Evolutionary conservation across 2,888 invertebrate genomes (phyloP).

Genomic region (Diarsia mendica): DNA sequence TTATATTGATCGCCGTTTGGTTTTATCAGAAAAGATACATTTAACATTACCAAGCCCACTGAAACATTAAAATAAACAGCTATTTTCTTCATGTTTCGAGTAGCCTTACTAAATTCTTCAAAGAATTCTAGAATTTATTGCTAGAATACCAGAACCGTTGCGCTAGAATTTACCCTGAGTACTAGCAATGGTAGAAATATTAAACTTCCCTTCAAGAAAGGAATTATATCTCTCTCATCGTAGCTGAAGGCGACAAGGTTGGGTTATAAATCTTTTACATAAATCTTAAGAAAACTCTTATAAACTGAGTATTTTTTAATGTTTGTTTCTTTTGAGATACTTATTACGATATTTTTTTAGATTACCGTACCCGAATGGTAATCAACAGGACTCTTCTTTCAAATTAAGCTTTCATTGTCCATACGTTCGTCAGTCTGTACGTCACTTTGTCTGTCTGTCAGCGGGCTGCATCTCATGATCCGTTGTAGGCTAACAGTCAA

Average conservation of each 20-base stretch:
- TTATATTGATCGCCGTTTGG: background rate
- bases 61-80: slow-evolving; percentile 49
- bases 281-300: slow-evolving; percentile 29
- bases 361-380: too few species aligned
- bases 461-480: too few species aligned
- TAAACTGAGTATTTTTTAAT: slow-evolving; percentile 17
- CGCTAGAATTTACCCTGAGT: slow-evolving; percentile 51
- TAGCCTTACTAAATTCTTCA: slow-evolving; percentile 46
- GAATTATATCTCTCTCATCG: slow-evolving; percentile 50
- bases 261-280: slow-evolving; percentile 35
- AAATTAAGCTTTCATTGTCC: too few species aligned
- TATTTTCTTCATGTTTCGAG: slow-evolving; percentile 26
- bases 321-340: background rate
- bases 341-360: background rate
- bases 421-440: too few species aligned
- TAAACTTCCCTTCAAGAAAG: slow-evolving; percentile 40
- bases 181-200: slow-evolving; percentile 43
- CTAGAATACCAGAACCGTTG: slow-evolving; percentile 43
- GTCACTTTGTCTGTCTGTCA: too few species aligned
- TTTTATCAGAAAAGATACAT: background rate
- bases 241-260: slow-evolving; percentile 31
- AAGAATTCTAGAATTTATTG: slow-evolving; percentile 46
- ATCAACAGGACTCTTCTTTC: too few species aligned
- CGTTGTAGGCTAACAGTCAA: too few species aligned
- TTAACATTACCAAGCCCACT: background rate